Evolutionary conservation across 2,113 vertebrate genomes (phyloP).

Genomic region (Bungarus multicinctus): DNA sequence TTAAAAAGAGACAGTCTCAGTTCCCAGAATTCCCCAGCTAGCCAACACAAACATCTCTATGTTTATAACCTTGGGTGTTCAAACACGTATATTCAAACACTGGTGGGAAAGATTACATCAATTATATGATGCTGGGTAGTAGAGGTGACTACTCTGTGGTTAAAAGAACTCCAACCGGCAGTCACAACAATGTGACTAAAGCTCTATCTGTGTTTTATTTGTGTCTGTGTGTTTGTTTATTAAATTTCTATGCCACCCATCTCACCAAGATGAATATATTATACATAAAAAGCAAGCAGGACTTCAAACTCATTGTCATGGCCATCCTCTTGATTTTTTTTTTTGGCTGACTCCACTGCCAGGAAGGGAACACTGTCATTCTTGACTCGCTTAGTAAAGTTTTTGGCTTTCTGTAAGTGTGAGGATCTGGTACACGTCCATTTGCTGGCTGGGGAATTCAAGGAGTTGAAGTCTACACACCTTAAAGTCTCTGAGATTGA

Average conservation of each 20-base stretch:
- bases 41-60: background rate
- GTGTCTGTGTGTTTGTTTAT: background rate
- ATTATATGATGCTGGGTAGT: background rate
- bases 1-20: background rate
- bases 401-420: background rate
- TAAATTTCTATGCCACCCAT: background rate
- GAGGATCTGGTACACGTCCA: background rate
- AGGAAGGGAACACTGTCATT: background rate
- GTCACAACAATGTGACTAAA: background rate
- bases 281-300: background rate
- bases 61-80: background rate
- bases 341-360: background rate
- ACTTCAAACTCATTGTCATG: background rate
- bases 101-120: background rate
- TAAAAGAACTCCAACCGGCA: background rate
- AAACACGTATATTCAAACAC: background rate
- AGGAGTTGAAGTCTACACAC: background rate
- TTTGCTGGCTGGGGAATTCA: background rate
- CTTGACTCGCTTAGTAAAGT: background rate
- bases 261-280: background rate
- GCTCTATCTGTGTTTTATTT: background rate
- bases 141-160: background rate
- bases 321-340: background rate
- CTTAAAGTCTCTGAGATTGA: background rate
- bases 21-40: background rate